phyloP scores from a whole-genome alignment of 2,113 vertebrate genomes.

The Corythaixoides concolor region DNA sequence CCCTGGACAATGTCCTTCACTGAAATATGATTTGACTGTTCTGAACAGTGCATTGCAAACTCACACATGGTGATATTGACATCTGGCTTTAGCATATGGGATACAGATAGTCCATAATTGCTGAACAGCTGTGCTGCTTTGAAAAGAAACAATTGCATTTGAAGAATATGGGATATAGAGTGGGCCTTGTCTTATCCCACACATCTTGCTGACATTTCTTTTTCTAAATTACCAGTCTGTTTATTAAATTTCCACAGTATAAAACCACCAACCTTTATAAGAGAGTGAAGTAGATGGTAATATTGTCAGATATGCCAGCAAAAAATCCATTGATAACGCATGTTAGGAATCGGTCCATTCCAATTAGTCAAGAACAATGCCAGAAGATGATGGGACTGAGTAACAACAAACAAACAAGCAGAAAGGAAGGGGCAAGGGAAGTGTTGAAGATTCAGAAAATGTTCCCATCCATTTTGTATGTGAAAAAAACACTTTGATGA shows the following conservation, averaged over 20 bases:
- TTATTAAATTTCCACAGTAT: conserved; percentile 54
- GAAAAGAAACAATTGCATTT: conserved; percentile 68
- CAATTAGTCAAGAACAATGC: conserved; percentile 34
- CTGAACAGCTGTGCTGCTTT: conserved; percentile 56
- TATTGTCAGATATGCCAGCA: conserved; percentile 20
- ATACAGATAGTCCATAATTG: conserved; percentile 54
- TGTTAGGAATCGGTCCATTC: conserved; percentile 13
- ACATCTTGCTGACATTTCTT: conserved; percentile 56
- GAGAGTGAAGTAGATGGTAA: conserved; percentile 13
- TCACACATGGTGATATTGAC: conserved; percentile 37
- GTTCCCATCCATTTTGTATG: neutral
- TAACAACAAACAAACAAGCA: conserved; percentile 19
- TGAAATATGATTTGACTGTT: conserved; percentile 53
- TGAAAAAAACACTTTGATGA: neutral
- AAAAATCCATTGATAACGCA: conserved; percentile 15
- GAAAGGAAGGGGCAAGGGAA: neutral
- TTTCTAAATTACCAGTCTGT: conserved; percentile 41
- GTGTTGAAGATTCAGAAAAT: neutral
- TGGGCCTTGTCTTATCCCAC: conserved; percentile 45
- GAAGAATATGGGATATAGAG: conserved; percentile 41
- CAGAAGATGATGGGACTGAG: conserved; percentile 3
- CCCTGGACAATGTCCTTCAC: conserved; percentile 52
- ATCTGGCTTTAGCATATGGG: conserved; percentile 67
- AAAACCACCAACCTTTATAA: conserved; percentile 26
- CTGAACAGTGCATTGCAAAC: conserved; percentile 19